phyloP scores from a whole-genome alignment of 1,140 invertebrate genomes.

The Drosophila mayri region DNA sequence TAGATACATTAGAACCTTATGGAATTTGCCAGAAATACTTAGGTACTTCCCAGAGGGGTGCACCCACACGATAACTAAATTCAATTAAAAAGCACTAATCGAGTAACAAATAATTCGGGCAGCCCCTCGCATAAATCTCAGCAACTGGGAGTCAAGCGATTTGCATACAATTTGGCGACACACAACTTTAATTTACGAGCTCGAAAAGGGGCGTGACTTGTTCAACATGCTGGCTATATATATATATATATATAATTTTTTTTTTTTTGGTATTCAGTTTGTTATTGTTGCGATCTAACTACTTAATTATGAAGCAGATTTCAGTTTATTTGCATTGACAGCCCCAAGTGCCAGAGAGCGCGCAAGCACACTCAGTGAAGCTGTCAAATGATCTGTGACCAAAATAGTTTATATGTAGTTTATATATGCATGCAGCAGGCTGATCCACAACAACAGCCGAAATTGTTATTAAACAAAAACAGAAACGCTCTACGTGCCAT shows the following conservation, averaged over 20 bases:
- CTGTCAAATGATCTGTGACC: conserved; percentile 62
- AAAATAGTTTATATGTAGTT: conserved; percentile 38
- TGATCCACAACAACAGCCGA: conserved; percentile 27
- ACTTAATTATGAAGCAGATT: conserved; percentile 73
- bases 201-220: conserved; percentile 53
- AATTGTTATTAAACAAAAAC: conserved; percentile 14
- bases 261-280: conserved; percentile 15
- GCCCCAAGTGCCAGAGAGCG: not conserved
- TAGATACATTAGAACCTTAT: conserved; percentile 17
- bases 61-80: conserved; percentile 39
- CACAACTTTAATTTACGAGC: conserved; percentile 70
- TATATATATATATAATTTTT: not conserved
- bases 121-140: conserved; percentile 65
- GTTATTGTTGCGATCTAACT: conserved; percentile 47
- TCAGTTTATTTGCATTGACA: conserved; percentile 65
- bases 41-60: not conserved
- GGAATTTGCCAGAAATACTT: conserved; percentile 3
- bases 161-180: conserved; percentile 79
- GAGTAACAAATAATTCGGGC: conserved; percentile 27
- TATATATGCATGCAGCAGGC: conserved; percentile 21
- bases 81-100: conserved; percentile 65
- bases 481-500: conserved; percentile 41
- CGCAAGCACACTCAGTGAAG: conserved; percentile 52
- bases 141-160: conserved; percentile 43
- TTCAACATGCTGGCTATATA: conserved; percentile 14